A percentile compares a stretch with the other conserved stretches of the same genome.
Evolutionary conservation across 2,113 vertebrate species (phyloP).

Genomic region (Tyto alba): DNA sequence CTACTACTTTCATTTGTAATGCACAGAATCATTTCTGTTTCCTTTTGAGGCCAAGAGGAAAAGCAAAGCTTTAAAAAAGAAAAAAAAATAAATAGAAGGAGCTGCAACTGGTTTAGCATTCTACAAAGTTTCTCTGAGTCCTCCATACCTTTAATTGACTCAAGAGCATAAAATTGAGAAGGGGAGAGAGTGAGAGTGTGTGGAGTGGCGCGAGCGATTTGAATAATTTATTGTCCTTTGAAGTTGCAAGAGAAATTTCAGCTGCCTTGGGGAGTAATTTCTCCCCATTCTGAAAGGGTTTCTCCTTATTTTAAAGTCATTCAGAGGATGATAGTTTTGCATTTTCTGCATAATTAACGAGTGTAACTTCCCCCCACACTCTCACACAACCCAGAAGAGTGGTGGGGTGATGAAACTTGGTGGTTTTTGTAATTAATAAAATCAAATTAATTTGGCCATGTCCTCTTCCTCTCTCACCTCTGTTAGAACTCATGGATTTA

Average conservation of each 20-base stretch:
- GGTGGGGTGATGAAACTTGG: slow-evolving; percentile 22
- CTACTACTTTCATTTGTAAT: not conserved
- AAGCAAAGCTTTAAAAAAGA: not conserved
- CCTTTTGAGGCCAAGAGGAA: slow-evolving; percentile 23
- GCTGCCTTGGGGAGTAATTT: slow-evolving; percentile 69
- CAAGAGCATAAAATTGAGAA: slow-evolving; percentile 56
- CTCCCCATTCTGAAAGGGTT: slow-evolving; percentile 61
- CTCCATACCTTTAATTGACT: slow-evolving; percentile 66
- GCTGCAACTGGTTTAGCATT: slow-evolving; percentile 48
- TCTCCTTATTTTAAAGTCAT: slow-evolving; percentile 61
- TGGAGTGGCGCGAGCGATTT: slow-evolving; percentile 67
- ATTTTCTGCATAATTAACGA: slow-evolving; percentile 67
- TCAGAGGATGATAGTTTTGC: slow-evolving; percentile 52
- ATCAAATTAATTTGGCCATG: slow-evolving; percentile 34
- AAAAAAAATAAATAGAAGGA: not conserved
- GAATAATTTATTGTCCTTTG: slow-evolving; percentile 85
- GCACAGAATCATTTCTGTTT: not conserved
- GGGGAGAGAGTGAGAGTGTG: slow-evolving; percentile 14
- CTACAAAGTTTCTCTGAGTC: slow-evolving; percentile 47
- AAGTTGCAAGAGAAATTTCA: slow-evolving; percentile 75
- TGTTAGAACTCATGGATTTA: not conserved
- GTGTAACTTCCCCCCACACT: not conserved
- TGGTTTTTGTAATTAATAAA: slow-evolving; percentile 60
- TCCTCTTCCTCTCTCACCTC: slow-evolving; percentile 30
- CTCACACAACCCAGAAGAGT: not conserved